Base-by-base conservation (phyloP, 64 coral and sea anemone species). In the Stichodactyla helianthus region DNA sequence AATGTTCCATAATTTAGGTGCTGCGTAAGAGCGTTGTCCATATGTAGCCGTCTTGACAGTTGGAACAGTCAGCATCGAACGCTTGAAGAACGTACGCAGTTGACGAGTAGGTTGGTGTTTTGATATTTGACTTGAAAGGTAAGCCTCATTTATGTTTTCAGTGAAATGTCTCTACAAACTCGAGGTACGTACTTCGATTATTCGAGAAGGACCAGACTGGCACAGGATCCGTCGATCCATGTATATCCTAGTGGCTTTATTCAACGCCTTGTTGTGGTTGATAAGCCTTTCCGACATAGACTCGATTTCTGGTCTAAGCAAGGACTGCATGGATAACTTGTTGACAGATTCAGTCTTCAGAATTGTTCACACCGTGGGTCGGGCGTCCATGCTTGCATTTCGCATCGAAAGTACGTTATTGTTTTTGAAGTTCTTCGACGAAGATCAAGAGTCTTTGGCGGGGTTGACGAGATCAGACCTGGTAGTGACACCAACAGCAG, bases 81-180 rank as follows among this genome's bases (percentile, higher is more conserved):
- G n/a, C n/a, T n/a, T n/a, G n/a, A n/a, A n/a, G n/a, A n/a, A n/a
- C n/a, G n/a, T n/a, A n/a, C n/a, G n/a, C n/a, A n/a, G n/a, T n/a
- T n/a, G n/a, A n/a, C n/a, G n/a, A n/a, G n/a, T n/a, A n/a, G n/a
- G n/a, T n/a, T n/a, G n/a, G n/a, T n/a, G n/a, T n/a, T n/a, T n/a
- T n/a, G n/a, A n/a, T n/a, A n/a, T n/a, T n/a, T n/a, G n/a, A n/a
- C n/a, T n/a, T n/a, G n/a, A n/a, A n/a, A n/a, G n/a, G n/a, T n/a
- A n/a, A n/a, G n/a, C n/a, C n/a, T n/a, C 23, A 77, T 26, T 0
- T 71, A 23, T 16, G 14, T 22, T 74, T 74, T 23, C 19, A 91
- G 89, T 91, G n/a, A 55, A 91, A 22, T 91, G 89, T 8, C 85
- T 91, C 44, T 82, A 91, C 52, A 60, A 91, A n/a, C 85, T 91